phyloP scores from a whole-genome alignment of 1,140 invertebrate species.

The Neoseiulus cucumeris region DNA sequence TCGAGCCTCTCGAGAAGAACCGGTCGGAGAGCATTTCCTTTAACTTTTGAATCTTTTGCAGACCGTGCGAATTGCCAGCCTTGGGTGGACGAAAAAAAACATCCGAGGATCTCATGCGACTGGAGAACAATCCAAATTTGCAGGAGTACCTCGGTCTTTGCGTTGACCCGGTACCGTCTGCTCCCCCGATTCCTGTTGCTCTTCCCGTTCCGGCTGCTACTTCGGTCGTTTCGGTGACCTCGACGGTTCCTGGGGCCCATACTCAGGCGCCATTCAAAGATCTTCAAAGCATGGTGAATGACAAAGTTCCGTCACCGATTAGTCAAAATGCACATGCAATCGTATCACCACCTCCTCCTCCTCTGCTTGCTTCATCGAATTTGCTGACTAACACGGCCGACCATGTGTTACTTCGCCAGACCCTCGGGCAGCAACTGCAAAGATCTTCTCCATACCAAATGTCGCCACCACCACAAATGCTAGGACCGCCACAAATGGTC shows the following conservation, averaged over 20 bases:
- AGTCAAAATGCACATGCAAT: not conserved
- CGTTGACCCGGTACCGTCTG: not conserved
- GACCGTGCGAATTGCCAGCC: not conserved
- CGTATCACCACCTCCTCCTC: not conserved
- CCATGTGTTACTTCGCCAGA: not conserved
- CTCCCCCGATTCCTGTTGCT: not conserved
- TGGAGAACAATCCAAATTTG: not conserved
- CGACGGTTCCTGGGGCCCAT: too few species aligned
- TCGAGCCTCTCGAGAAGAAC: not conserved
- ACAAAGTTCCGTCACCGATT: not conserved
- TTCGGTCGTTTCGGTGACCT: too few species aligned
- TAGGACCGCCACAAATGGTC: not conserved
- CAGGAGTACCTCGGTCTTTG: slow-evolving; percentile 1
- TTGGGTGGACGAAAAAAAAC: not conserved
- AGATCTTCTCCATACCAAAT: not conserved
- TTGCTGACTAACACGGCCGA: not conserved
- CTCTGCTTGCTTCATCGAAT: not conserved
- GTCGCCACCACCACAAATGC: not conserved
- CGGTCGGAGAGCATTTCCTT: not conserved
- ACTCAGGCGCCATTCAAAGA: not conserved
- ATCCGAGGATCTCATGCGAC: not conserved
- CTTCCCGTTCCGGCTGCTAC: not conserved
- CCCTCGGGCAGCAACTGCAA: not conserved
- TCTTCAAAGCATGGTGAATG: not conserved
- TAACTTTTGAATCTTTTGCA: not conserved